Base-by-base conservation (phyloP, 2,888 invertebrate species). In the Thereva nobilitata region DNA sequence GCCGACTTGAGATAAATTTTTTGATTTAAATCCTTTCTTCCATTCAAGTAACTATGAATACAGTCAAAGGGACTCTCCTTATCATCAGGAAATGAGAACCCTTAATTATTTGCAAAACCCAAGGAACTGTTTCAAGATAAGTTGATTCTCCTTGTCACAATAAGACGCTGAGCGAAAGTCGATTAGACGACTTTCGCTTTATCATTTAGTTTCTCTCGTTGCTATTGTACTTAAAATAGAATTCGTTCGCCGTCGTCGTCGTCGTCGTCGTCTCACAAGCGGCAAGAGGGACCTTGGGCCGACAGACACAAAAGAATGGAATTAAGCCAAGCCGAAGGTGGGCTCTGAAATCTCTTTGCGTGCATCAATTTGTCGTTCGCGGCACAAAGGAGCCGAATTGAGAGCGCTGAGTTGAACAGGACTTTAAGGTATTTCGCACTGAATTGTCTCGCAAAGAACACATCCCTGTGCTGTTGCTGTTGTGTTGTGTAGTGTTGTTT, bases 51-150 rank as follows among this genome's bases (percentile, higher is more conserved):
- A 2, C 23, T 23, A 23, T 23, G 23, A 23, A 23, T 23, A 23
- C 23, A 23, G 23, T 23, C 23, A 23, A 23, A 23, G 23, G 23
- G 23, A 23, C 23, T 1, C 23, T 23, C 23, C 23, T 23, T 23
- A n/a, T n/a, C 6, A 1, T 9, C 34, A 35, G 35, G 35, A 40
- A 5, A 8, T 23, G 12, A 23, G 2, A 35, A 5, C 56, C 56
- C 44, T 23, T 42, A 44, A 44, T 5, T 12, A 41, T 44, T 35
- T 10, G 44, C 4, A 35, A 23, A 41, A 56, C 34, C 41, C 56
- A 44, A 56, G 44, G 34, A 44, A 44, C 44, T 56, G 56, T 56
- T 56, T 56, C 56, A 42, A 56, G 56, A 56, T 56, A 56, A 56
- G 41, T 56, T 44, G 23, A 56, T 56, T 56, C 44, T 44, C 35